Conservation (phyloP, 2,797 vertebrate species). For the Okamejei kenojei region DNA sequence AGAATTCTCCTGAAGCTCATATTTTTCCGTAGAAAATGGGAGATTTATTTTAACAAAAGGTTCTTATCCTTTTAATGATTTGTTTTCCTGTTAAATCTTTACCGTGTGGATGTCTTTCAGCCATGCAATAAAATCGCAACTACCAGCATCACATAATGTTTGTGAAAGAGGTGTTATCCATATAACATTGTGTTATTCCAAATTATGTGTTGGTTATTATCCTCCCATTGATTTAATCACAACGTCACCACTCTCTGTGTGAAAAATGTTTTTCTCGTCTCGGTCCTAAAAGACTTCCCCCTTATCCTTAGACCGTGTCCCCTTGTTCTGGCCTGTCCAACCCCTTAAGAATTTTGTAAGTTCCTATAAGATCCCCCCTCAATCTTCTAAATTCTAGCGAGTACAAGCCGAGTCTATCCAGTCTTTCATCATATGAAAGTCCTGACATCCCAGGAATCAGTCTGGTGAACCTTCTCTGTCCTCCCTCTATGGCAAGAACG, state of each 20-base stretch:
- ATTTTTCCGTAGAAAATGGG: neutral
- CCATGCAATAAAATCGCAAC: neutral
- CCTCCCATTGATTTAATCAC: neutral
- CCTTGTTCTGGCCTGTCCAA: too few species aligned
- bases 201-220: neutral
- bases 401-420: too few species aligned
- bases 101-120: neutral
- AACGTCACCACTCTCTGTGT: neutral
- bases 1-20: constrained; percentile 4
- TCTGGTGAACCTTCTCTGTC: too few species aligned
- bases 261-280: too few species aligned
- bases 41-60: neutral
- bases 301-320: too few species aligned
- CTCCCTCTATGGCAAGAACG: too few species aligned
- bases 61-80: neutral
- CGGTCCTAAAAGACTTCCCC: too few species aligned
- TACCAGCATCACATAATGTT: neutral
- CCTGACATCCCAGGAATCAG: too few species aligned
- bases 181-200: neutral
- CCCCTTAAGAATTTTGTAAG: too few species aligned
- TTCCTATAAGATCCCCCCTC: too few species aligned
- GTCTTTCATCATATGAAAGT: too few species aligned
- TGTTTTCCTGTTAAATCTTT: neutral
- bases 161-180: neutral
- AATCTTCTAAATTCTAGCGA: too few species aligned